Percentiles rank a stretch among this genome's conserved stretches.
Evolutionary conservation across 2,888 invertebrate species (phyloP).

Genomic region (Acrocera orbiculus): DNA sequence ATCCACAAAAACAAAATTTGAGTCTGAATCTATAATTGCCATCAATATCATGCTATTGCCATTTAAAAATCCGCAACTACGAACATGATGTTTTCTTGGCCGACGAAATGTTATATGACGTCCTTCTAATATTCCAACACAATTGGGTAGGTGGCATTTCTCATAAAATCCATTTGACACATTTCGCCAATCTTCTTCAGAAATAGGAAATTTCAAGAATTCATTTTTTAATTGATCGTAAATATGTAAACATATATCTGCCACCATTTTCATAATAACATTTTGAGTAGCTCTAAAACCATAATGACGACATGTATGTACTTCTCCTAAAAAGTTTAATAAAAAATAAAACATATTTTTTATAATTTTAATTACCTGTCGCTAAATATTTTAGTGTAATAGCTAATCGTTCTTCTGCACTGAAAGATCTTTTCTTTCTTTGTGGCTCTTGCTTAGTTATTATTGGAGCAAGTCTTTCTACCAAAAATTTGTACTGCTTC

Average conservation of each 20-base stretch:
- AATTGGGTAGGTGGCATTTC: slow-evolving; percentile 20
- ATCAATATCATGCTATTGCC: slow-evolving; percentile 24
- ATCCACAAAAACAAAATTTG: slow-evolving; percentile 25
- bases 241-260: slow-evolving; percentile 27
- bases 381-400: slow-evolving; percentile 29
- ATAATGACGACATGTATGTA: slow-evolving; percentile 29
- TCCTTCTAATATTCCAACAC: slow-evolving; percentile 24
- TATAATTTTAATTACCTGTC: slow-evolving; percentile 20
- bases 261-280: slow-evolving; percentile 29
- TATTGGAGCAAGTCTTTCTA: slow-evolving; percentile 24
- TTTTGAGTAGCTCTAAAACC: slow-evolving; percentile 30
- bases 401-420: slow-evolving; percentile 27
- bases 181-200: slow-evolving; percentile 25
- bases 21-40: slow-evolving; percentile 22
- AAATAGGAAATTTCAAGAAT: slow-evolving; percentile 27
- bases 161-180: slow-evolving; percentile 16
- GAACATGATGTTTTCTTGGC: slow-evolving; percentile 2
- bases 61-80: slow-evolving; percentile 8
- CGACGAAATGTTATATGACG: slow-evolving; percentile 23
- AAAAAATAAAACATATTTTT: not conserved
- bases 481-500: slow-evolving; percentile 25
- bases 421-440: slow-evolving; percentile 26
- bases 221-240: slow-evolving; percentile 27
- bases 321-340: slow-evolving; percentile 20
- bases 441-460: slow-evolving; percentile 27